phyloP scores from a whole-genome alignment of 53 echinoderm and acorn worm genomes.

The Apostichopus leukothele region DNA sequence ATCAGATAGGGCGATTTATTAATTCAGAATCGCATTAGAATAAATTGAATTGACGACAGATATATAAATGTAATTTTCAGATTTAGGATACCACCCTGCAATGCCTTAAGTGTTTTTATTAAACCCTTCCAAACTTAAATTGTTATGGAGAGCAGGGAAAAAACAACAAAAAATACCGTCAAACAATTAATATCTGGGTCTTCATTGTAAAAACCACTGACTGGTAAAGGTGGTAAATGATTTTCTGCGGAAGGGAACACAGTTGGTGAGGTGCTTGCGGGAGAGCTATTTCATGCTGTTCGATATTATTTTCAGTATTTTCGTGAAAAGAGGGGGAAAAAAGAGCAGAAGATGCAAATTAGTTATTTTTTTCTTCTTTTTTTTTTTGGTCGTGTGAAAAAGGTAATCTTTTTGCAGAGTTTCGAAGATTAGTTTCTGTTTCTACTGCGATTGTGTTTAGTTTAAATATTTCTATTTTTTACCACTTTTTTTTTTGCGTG shows the following conservation, averaged over 20 bases:
- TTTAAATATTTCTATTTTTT: no score
- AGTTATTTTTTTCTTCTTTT: no score
- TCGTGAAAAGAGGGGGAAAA: background rate
- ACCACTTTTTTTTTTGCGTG: no score
- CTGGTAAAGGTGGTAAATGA: no score
- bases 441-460: no score
- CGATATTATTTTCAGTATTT: background rate
- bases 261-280: background rate
- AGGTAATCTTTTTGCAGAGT: no score
- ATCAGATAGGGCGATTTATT: constrained; percentile 10
- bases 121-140: background rate
- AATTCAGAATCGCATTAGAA: constrained; percentile 21
- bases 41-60: constrained; percentile 46
- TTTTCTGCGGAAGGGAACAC: background rate
- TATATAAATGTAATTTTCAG: constrained; percentile 45
- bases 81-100: constrained; percentile 16
- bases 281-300: background rate
- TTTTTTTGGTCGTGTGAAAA: no score
- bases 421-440: no score
- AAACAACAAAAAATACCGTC: background rate
- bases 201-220: no score
- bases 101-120: background rate
- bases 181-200: background rate
- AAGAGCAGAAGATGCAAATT: background rate
- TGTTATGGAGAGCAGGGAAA: background rate